Conservation (phyloP, 2,888 invertebrate species). For the Phaedon cochleariae region DNA sequence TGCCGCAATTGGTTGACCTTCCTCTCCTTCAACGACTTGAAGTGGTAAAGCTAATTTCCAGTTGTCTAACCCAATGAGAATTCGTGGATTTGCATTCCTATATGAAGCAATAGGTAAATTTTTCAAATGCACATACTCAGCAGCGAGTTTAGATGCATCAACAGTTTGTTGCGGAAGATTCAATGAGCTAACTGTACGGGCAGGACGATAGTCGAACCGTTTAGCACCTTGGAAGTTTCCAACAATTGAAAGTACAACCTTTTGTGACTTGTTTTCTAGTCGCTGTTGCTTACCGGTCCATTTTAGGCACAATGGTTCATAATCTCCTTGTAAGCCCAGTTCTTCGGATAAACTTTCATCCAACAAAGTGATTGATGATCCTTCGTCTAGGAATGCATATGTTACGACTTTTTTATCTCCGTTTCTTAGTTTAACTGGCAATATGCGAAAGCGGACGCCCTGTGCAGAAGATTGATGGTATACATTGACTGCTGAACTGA, state of each 20-base stretch:
- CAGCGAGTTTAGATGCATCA: background rate
- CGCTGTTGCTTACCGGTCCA: constrained; percentile 8
- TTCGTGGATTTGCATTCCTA: constrained; percentile 11
- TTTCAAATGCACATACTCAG: background rate
- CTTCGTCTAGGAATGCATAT: constrained; percentile 17
- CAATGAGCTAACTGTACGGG: background rate
- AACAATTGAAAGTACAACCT: background rate
- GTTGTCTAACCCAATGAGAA: constrained; percentile 24
- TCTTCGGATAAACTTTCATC: background rate
- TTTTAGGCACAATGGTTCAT: constrained; percentile 7
- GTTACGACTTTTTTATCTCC: constrained; percentile 6
- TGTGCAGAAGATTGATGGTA: background rate
- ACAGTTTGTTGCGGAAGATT: background rate
- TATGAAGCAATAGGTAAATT: constrained; percentile 14
- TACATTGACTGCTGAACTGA: background rate
- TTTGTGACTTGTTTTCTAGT: constrained; percentile 1
- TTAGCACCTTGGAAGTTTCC: background rate
- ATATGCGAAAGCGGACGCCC: constrained; percentile 5
- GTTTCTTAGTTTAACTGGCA: constrained; percentile 14
- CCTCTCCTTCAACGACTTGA: constrained; percentile 16
- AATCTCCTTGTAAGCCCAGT: background rate
- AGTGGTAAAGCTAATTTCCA: constrained; percentile 18
- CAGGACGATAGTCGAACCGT: background rate
- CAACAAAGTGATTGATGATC: constrained; percentile 11
- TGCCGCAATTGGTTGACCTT: constrained; percentile 32